Evolutionary conservation across 2,797 vertebrate species (phyloP).

Genomic region (Esox masquinongy): DNA sequence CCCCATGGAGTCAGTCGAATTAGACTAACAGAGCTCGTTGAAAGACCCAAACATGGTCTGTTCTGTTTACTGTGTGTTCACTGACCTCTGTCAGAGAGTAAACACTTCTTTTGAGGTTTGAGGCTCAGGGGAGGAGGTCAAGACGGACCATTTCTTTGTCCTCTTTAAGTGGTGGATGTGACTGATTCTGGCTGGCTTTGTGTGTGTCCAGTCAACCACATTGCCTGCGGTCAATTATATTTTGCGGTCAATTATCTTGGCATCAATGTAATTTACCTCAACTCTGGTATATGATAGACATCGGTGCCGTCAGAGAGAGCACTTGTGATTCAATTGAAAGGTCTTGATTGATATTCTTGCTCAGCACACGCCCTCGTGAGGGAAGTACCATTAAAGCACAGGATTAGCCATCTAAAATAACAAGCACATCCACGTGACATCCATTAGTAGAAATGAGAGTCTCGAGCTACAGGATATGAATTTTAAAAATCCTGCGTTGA

Average conservation of each 20-base stretch:
- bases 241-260: background rate
- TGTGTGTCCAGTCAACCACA: conserved; percentile 55
- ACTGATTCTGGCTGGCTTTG: conserved; percentile 53
- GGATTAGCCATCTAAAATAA: background rate
- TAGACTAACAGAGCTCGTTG: background rate
- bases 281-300: background rate
- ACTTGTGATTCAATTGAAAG: background rate
- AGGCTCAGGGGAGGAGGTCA: conserved; percentile 45
- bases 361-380: background rate
- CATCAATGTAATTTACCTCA: background rate
- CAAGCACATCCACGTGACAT: background rate
- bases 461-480: background rate
- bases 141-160: conserved; percentile 43
- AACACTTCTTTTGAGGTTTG: conserved; percentile 61
- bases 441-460: background rate
- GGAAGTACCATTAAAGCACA: background rate
- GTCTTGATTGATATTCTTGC: background rate
- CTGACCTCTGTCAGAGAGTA: conserved; percentile 61
- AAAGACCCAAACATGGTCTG: background rate
- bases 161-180: conserved; percentile 37
- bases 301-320: background rate
- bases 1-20: conserved; percentile 41
- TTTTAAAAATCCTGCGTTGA: background rate
- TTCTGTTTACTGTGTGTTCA: conserved; percentile 56
- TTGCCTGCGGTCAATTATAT: conserved; percentile 5